Evolutionary conservation across 2,113 vertebrate species (phyloP).

Genomic region (Raja brachyura): DNA sequence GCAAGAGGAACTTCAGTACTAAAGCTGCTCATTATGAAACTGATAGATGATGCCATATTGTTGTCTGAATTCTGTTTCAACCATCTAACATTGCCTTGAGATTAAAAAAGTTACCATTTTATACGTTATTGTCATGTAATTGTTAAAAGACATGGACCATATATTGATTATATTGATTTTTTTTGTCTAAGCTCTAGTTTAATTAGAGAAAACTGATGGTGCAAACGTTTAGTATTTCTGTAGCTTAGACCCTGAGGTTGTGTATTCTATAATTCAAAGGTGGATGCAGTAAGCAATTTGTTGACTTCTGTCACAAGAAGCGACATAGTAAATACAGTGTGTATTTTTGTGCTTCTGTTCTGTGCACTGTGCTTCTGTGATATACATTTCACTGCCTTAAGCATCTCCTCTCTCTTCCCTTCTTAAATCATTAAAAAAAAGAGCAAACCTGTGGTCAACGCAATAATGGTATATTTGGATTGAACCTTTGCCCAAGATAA

Average conservation of each 20-base stretch:
- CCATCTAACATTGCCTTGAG: slow-evolving; percentile 1
- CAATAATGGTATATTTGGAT: too few species aligned
- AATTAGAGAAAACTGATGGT: neutral
- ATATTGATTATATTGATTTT: neutral
- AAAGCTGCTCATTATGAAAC: neutral
- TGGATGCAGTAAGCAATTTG: neutral
- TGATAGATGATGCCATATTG: neutral
- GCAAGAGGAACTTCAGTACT: neutral
- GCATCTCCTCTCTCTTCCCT: neutral
- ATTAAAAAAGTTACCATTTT: neutral
- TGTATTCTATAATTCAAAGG: neutral
- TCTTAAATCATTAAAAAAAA: neutral
- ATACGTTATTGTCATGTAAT: neutral
- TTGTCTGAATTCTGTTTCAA: slow-evolving; percentile 18
- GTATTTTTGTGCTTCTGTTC: too few species aligned
- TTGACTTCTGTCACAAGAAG: neutral
- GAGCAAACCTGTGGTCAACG: neutral
- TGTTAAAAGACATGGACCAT: neutral
- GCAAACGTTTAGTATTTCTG: neutral
- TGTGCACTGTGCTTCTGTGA: neutral
- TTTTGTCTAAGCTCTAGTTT: neutral
- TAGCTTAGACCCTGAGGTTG: neutral
- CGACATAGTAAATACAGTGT: neutral
- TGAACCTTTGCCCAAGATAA: neutral
- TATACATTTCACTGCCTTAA: neutral